Conservation (phyloP, 2,113 vertebrate species). For the Tupaia tana region DNA sequence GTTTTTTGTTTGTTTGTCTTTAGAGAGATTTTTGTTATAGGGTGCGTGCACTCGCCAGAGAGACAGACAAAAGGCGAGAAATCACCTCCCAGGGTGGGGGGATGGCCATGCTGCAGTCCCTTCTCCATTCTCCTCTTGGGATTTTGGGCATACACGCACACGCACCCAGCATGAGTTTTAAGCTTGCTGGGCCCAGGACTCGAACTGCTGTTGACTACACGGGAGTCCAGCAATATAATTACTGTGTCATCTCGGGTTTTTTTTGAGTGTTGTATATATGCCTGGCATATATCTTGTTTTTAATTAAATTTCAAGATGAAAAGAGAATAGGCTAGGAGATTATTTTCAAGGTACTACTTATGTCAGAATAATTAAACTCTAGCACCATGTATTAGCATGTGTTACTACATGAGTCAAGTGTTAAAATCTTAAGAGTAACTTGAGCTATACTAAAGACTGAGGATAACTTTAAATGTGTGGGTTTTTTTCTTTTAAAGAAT, state of each 20-base stretch:
- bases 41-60: too few relatives aligned
- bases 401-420: not conserved
- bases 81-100: too few relatives aligned
- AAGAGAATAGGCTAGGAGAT: not conserved
- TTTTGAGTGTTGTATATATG: not conserved
- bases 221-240: too few relatives aligned
- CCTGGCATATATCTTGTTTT: not conserved
- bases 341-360: not conserved
- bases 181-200: too few relatives aligned
- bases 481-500: not conserved
- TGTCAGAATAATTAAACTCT: constrained; percentile 19
- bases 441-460: not conserved
- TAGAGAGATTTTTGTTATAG: too few relatives aligned
- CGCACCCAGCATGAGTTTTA: too few relatives aligned
- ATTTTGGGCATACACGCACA: too few relatives aligned
- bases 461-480: not conserved
- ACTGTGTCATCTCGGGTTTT: not conserved
- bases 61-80: too few relatives aligned
- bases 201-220: too few relatives aligned
- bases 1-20: too few relatives aligned
- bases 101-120: too few relatives aligned
- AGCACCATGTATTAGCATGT: not conserved
- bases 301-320: not conserved
- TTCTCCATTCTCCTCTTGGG: too few relatives aligned
- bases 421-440: constrained; percentile 19